Conservation (phyloP, 2,797 vertebrate species). For the Enteromius fasciolatus region DNA sequence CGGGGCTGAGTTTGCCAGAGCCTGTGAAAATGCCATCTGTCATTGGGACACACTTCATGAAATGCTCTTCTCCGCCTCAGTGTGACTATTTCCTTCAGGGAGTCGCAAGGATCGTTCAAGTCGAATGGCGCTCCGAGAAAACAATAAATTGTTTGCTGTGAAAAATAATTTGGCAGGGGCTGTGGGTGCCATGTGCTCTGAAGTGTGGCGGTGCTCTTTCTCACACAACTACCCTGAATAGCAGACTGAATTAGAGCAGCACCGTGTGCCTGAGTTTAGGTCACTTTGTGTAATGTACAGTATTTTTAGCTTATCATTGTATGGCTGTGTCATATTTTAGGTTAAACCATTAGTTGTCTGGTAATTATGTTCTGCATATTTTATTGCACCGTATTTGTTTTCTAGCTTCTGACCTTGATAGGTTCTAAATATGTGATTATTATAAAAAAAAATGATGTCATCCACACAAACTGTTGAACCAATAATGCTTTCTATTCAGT, state of each 20-base stretch:
- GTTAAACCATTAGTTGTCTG: background rate
- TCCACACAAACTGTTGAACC: background rate
- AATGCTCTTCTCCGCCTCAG: slow-evolving; percentile 72
- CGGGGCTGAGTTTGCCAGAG: slow-evolving; percentile 67
- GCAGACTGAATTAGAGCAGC: slow-evolving; percentile 57
- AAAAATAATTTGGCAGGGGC: slow-evolving; percentile 66
- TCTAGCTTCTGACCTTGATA: background rate
- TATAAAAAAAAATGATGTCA: too few relatives aligned
- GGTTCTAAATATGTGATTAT: background rate
- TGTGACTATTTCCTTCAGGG: slow-evolving; percentile 73
- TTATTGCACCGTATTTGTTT: background rate
- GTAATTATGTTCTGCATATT: background rate
- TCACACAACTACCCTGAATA: slow-evolving; percentile 39
- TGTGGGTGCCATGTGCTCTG: slow-evolving; percentile 59
- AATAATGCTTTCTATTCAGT: background rate
- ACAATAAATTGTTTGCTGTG: slow-evolving; percentile 72
- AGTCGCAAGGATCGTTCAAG: slow-evolving; percentile 72
- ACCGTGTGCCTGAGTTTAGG: slow-evolving; percentile 1
- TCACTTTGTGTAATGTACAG: slow-evolving; percentile 16
- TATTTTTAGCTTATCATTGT: slow-evolving; percentile 33
- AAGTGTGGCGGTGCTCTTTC: slow-evolving; percentile 52
- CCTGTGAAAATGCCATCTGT: slow-evolving; percentile 77
- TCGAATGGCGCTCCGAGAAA: slow-evolving; percentile 70
- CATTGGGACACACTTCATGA: slow-evolving; percentile 76
- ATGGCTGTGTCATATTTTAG: slow-evolving; percentile 19